Conservation (phyloP, 2,888 invertebrate species). For the Encarsia formosa region DNA sequence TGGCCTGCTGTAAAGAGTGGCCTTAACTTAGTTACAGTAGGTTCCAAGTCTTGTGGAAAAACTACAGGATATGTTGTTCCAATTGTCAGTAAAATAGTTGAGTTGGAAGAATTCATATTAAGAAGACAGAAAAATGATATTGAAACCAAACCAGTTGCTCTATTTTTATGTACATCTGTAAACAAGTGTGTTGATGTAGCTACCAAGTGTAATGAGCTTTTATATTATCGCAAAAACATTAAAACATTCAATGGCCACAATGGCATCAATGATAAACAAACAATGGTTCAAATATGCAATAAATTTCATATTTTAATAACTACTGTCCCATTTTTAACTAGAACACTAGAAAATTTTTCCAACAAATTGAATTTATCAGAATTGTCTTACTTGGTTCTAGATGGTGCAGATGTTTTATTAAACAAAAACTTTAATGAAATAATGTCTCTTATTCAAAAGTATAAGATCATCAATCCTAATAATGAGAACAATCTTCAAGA, state of each 20-base stretch:
- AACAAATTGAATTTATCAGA: slow-evolving; percentile 59
- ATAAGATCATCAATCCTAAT: slow-evolving; percentile 32
- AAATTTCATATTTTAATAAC: slow-evolving; percentile 70
- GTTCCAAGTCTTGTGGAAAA: slow-evolving; percentile 62
- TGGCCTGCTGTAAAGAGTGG: slow-evolving; percentile 69
- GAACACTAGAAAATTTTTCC: slow-evolving; percentile 50
- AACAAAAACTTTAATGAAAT: slow-evolving; percentile 52
- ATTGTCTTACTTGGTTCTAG: slow-evolving; percentile 65
- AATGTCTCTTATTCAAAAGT: slow-evolving; percentile 28
- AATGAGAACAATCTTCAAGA: slow-evolving; percentile 21
- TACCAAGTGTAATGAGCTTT: slow-evolving; percentile 30
- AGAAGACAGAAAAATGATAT: slow-evolving; percentile 5
- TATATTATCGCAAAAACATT: slow-evolving; percentile 30
- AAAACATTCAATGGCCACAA: slow-evolving; percentile 38
- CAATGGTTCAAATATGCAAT: slow-evolving; percentile 48
- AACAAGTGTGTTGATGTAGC: slow-evolving; percentile 35
- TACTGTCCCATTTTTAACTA: slow-evolving; percentile 60
- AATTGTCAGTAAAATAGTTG: slow-evolving; percentile 58
- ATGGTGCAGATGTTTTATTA: slow-evolving; percentile 65
- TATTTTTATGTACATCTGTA: slow-evolving; percentile 63
- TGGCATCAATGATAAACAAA: slow-evolving; percentile 36
- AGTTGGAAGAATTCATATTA: slow-evolving; percentile 27
- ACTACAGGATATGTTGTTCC: slow-evolving; percentile 69
- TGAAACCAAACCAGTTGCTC: slow-evolving; percentile 53
- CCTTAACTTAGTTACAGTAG: slow-evolving; percentile 63